These are phyloP conservation scores for Diachasmimorpha longicaudata DNA, from an alignment of 1,140 invertebrate species.

Conservation along the genomic window DNA sequence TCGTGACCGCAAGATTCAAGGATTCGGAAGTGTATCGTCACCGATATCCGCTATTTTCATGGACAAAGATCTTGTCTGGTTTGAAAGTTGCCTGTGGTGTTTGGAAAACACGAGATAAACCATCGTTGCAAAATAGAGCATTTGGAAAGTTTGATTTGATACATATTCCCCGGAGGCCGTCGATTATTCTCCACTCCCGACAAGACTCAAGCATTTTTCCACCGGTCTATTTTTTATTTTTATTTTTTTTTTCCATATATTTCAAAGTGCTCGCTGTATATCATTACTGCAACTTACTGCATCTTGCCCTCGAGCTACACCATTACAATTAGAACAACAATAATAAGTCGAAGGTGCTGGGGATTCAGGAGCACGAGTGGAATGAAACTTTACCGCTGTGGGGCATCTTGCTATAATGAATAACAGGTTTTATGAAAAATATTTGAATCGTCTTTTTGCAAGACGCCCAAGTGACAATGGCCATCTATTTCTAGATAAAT, in stretches of 20 bases:
- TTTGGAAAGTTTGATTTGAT: background rate
- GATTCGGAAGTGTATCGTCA: slow-evolving; percentile 21
- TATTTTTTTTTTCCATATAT: background rate
- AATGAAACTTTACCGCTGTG: background rate
- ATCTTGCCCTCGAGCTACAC: slow-evolving; percentile 20
- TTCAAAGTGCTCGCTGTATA: background rate
- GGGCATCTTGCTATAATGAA: background rate
- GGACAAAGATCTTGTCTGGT: background rate
- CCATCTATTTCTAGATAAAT: slow-evolving; percentile 10
- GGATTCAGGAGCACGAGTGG: background rate
- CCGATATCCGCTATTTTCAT: slow-evolving; percentile 15
- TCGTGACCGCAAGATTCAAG: background rate
- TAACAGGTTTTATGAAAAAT: background rate
- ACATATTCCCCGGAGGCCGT: background rate
- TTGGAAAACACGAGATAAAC: background rate
- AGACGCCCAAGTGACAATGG: background rate
- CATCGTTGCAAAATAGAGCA: background rate
- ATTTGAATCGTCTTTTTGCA: background rate
- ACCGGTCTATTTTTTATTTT: too few relatives aligned
- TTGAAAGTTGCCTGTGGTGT: background rate
- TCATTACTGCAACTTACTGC: slow-evolving; percentile 11
- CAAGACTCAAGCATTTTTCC: background rate
- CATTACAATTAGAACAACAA: slow-evolving; percentile 39
- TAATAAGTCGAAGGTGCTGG: slow-evolving; percentile 17
- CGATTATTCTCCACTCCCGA: background rate